phyloP scores from a whole-genome alignment of 2,888 invertebrate species.

The Trichacis sp. region DNA sequence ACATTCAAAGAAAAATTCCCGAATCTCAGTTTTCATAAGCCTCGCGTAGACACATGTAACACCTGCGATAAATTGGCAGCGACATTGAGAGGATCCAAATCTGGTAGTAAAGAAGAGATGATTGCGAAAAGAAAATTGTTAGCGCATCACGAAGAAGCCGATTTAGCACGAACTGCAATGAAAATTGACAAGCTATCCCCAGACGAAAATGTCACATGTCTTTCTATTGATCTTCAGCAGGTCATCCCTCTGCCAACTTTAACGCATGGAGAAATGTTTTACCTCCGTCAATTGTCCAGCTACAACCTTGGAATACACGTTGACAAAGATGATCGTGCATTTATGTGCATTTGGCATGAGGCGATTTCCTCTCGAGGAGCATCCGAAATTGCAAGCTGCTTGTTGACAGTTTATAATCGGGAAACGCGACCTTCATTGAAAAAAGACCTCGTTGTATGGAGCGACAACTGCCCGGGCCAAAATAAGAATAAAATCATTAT shows the following conservation, averaged over 20 bases:
- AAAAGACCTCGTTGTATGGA: no score
- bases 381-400: neutral
- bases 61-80: constrained; percentile 2
- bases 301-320: constrained; percentile 11
- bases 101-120: neutral
- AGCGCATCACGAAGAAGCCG: neutral
- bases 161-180: neutral
- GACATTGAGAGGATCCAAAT: neutral
- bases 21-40: neutral
- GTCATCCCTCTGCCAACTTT: neutral
- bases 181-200: neutral
- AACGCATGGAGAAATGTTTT: constrained; percentile 8
- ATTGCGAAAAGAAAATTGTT: neutral
- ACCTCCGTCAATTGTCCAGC: constrained; percentile 14
- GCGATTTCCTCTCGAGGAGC: constrained; percentile 4
- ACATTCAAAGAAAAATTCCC: neutral
- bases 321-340: neutral
- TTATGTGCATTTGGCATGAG: constrained; percentile 18
- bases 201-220: neutral
- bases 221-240: constrained; percentile 5
- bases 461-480: no score
- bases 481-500: constrained; percentile 5
- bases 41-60: neutral
- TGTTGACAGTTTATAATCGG: neutral
- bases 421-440: no score